A percentile compares a stretch with the other conserved stretches of the same genome.
Conservation (phyloP, 2,113 vertebrate genomes). For the Dermatemys mawii region DNA sequence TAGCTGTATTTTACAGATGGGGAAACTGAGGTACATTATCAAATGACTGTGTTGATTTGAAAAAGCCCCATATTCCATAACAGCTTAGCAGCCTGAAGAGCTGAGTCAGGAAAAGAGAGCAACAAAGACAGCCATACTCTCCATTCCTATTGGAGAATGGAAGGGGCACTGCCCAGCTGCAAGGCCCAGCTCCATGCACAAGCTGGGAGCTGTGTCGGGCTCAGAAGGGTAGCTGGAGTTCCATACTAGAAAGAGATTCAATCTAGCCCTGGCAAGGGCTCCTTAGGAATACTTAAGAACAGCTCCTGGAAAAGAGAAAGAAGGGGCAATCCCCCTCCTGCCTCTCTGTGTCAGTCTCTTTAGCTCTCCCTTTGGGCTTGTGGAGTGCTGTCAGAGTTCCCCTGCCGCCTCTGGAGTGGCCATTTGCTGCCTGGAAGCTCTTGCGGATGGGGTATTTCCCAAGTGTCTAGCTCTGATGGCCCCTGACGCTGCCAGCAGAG, state of each 20-base stretch:
- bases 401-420: not conserved
- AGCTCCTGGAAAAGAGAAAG: fast-evolving
- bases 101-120: not conserved
- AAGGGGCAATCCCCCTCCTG: not conserved
- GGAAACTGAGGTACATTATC: not conserved
- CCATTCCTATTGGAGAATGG: not conserved
- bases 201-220: not conserved
- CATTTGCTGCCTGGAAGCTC: not conserved
- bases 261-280: not conserved
- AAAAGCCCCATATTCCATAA: not conserved
- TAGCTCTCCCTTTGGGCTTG: fast-evolving
- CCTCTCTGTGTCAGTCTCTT: no score
- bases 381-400: fast-evolving
- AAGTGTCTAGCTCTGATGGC: not conserved
- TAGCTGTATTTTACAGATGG: not conserved
- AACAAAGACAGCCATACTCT: not conserved
- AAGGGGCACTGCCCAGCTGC: not conserved
- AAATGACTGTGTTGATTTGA: not conserved
- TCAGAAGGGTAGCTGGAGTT: not conserved
- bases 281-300: no score
- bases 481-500: not conserved
- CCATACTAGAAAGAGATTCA: not conserved
- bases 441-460: not conserved
- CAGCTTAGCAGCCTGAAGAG: not conserved
- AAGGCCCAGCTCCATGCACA: not conserved